Conservation (phyloP, 2,797 vertebrate species). For the Galago senegalensis region DNA sequence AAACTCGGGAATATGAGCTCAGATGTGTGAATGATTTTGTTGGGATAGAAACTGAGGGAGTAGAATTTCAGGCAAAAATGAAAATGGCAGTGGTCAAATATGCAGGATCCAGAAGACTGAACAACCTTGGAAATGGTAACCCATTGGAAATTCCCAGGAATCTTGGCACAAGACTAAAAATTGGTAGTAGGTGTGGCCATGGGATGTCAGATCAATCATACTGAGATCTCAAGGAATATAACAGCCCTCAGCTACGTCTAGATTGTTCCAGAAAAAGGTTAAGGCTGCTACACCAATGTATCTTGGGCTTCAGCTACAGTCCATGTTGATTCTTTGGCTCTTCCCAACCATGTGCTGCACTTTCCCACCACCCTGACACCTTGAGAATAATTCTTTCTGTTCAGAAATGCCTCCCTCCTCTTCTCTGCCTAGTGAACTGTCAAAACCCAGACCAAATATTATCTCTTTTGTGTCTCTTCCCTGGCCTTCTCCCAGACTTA, state of each 20-base stretch:
- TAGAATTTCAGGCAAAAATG: conserved; percentile 26
- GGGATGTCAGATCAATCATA: neutral
- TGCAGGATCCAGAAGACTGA: neutral
- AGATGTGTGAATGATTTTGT: neutral
- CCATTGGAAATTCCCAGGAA: neutral
- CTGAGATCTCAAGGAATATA: neutral
- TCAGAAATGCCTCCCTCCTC: neutral
- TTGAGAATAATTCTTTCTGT: neutral
- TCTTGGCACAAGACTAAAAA: neutral
- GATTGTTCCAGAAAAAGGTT: neutral
- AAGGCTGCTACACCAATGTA: neutral
- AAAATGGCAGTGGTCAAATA: neutral
- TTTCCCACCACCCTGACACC: neutral
- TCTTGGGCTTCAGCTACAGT: neutral
- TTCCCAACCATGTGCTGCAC: neutral
- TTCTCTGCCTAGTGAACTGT: neutral
- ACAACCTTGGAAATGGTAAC: neutral
- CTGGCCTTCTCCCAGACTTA: neutral
- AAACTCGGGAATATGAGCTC: neutral
- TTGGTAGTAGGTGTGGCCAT: neutral
- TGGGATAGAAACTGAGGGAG: neutral
- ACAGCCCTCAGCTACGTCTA: neutral
- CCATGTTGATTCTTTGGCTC: neutral
- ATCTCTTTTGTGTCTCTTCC: neutral
- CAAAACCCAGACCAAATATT: conserved; percentile 9